Evolutionary conservation across 2,888 invertebrate genomes (phyloP), one percentile per base, ranked within the genome.

Genomic region (Drosophila austrosaltans): DNA sequence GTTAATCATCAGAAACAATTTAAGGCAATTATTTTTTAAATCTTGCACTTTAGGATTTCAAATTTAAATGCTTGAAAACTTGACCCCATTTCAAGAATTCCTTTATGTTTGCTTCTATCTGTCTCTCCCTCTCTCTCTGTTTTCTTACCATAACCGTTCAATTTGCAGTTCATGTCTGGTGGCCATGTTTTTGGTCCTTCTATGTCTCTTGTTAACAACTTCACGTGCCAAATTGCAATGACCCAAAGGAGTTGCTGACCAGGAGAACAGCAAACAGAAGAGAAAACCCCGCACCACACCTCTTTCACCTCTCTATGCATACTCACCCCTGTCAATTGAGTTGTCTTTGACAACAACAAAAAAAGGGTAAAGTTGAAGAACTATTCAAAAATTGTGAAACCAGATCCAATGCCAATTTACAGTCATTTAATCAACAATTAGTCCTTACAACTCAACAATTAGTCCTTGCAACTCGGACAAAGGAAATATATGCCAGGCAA

Each of bases 211-310:
- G 73, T 72, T 82, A 82, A 82, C 81, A 79, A 74, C 81, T 78
- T 85, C 83, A 86, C 81, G 86, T 82, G 86, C 81, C 68, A 78
- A 82, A 82, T 82, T 82, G 76, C 69, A 81, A 66, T 83, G 78
- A 78, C 63, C 71, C 73, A 66, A 76, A 67, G 72, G 63, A 69
- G 71, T 66, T 48, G 66, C 22, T 8, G 44, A 10, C 44, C 22
- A 48, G 20, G 20, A 48, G 48, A 25, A 36, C 2, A 8, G 8
- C 36, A 36, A 36, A 36, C 10, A 36, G 28, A 22, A 1, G 16
- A 16, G 16, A 16, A 16, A 16, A 0, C 16, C 16, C 16, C 16
- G 0, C 16, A 16, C 1, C 36, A 12, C 57, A 36, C 36, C 54
- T 22, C 20, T 36, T 22, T 36, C 57, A 32, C 16, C 16, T 57